Evolutionary conservation across 2,113 vertebrate species (phyloP).

Genomic region (Apteryx owenii): DNA sequence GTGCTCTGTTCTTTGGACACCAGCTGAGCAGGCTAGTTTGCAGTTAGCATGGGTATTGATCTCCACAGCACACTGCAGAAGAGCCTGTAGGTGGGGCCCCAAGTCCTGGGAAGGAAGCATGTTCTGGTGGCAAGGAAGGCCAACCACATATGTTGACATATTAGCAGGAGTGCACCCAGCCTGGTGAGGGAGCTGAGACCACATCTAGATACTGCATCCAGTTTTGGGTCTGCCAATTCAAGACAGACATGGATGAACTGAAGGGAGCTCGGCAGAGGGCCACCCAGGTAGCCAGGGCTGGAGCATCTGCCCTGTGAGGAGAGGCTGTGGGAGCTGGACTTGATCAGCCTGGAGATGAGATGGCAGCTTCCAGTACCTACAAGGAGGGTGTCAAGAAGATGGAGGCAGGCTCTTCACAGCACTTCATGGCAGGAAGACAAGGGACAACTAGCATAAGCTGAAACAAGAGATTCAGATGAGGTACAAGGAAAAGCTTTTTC

Average conservation of each 20-base stretch:
- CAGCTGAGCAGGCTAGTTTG: background rate
- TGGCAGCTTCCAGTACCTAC: background rate
- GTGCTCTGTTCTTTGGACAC: background rate
- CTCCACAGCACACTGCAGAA: background rate
- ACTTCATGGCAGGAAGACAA: rapidly evolving
- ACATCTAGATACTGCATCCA: background rate
- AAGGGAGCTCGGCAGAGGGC: background rate
- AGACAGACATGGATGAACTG: background rate
- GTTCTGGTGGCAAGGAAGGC: background rate
- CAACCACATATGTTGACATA: background rate
- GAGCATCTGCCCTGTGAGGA: background rate
- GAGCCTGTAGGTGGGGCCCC: background rate
- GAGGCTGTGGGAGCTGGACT: background rate
- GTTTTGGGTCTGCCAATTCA: background rate
- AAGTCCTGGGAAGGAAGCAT: background rate
- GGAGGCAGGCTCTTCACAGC: background rate
- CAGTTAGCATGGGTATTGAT: background rate
- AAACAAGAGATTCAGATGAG: background rate
- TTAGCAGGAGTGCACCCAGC: background rate
- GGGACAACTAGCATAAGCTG: rapidly evolving
- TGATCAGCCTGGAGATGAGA: background rate
- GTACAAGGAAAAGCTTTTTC: background rate
- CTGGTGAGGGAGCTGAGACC: rapidly evolving
- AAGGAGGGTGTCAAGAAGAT: background rate
- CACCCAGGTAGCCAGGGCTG: background rate